These are phyloP conservation scores for Strix occidentalis DNA, from an alignment of 2,797 vertebrate genomes.

Conservation along the genomic window DNA sequence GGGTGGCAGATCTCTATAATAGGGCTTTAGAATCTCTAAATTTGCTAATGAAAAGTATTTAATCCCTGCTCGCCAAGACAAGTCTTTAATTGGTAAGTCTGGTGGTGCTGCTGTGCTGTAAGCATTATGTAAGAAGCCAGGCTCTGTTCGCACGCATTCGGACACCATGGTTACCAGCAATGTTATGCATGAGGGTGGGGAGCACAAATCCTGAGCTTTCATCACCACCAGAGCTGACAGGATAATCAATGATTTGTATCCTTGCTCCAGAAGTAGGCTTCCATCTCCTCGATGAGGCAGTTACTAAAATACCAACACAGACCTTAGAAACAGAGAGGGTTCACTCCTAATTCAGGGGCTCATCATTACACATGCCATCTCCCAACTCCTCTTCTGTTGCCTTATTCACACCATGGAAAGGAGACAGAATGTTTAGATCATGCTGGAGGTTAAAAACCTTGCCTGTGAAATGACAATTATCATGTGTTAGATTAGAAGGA, in stretches of 20 bases:
- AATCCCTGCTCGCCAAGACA: neutral
- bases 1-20: constrained; percentile 30
- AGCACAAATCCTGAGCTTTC: neutral
- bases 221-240: neutral
- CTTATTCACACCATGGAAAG: neutral
- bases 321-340: neutral
- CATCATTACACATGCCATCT: accelerated
- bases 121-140: neutral
- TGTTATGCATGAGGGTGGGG: neutral
- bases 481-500: neutral
- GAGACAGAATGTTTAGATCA: neutral
- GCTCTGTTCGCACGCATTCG: accelerated
- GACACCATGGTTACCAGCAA: constrained; percentile 22
- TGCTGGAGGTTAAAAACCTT: neutral
- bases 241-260: neutral
- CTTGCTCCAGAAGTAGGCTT: neutral
- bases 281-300: neutral
- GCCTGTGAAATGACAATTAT: neutral
- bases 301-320: neutral
- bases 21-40: constrained; percentile 31
- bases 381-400: neutral
- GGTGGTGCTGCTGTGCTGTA: neutral
- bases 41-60: constrained; percentile 57
- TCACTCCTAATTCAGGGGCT: neutral
- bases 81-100: constrained; percentile 30